Percentiles rank a stretch among this genome's conserved stretches.
Conservation (phyloP, 2,797 vertebrate genomes). For the Urophycis tenuis region DNA sequence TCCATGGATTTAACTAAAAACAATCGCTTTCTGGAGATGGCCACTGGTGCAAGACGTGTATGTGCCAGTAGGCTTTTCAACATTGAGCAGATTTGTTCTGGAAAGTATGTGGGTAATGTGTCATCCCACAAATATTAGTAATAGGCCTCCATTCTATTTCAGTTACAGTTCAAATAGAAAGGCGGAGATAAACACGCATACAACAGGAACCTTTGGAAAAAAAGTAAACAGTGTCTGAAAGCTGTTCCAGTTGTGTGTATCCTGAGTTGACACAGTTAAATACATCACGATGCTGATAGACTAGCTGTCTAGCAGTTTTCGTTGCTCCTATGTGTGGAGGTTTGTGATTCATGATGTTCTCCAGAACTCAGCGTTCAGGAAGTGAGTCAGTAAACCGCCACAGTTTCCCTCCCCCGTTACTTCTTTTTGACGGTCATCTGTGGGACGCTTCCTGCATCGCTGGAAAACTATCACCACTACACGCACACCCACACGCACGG, state of each 20-base stretch:
- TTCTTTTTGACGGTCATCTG: conserved; percentile 62
- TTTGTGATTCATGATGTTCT: not conserved
- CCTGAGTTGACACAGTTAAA: not conserved
- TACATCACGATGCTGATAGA: not conserved
- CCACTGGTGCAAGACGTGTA: not conserved
- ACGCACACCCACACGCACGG: not conserved
- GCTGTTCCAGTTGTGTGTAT: not conserved
- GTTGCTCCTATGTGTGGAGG: not conserved
- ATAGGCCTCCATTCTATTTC: not conserved
- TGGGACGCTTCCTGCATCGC: conserved; percentile 63
- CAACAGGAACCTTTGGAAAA: not conserved
- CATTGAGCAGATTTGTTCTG: not conserved
- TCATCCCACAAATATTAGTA: not conserved
- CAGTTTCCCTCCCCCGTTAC: conserved; percentile 62
- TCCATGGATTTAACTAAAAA: not conserved
- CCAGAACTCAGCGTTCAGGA: conserved; percentile 56
- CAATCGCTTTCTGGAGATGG: not conserved
- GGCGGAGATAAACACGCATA: not conserved
- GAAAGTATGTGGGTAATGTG: not conserved
- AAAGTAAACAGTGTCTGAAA: no score
- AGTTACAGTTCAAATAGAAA: not conserved
- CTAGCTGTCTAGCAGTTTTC: not conserved
- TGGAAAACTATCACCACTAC: conserved; percentile 44
- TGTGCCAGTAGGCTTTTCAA: not conserved
- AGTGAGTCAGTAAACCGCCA: conserved; percentile 60